These are phyloP conservation scores for Drosophila histrio DNA, from an alignment of 2,888 invertebrate species.

Conservation along the genomic window DNA sequence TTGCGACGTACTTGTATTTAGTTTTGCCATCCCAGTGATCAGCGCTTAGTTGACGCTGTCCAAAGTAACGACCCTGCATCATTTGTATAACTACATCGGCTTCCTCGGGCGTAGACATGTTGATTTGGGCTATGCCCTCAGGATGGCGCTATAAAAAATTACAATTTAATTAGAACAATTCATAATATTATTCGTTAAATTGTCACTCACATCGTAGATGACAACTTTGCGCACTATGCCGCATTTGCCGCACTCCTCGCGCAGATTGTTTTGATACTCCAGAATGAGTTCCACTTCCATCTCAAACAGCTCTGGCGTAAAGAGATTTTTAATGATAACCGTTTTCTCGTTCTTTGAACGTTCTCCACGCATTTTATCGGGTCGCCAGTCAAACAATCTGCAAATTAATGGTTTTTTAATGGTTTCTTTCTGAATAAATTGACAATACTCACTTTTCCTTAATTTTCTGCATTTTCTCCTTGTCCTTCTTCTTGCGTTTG, in stretches of 20 bases:
- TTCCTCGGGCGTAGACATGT: slow-evolving; percentile 94
- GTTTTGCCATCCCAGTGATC: slow-evolving; percentile 98
- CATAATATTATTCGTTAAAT: background rate
- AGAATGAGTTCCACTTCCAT: slow-evolving; percentile 94
- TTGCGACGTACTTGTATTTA: slow-evolving; percentile 89
- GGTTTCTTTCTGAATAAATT: background rate
- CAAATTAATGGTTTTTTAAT: slow-evolving; percentile 6
- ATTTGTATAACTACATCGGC: slow-evolving; percentile 95
- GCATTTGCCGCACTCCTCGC: slow-evolving; percentile 94
- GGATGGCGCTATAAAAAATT: slow-evolving; percentile 89
- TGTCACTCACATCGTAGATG: slow-evolving; percentile 91
- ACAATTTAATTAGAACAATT: background rate
- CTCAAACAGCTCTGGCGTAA: slow-evolving; percentile 94
- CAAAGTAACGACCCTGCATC: slow-evolving; percentile 96
- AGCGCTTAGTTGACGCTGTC: slow-evolving; percentile 92
- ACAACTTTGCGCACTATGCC: slow-evolving; percentile 96
- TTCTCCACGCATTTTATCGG: slow-evolving; percentile 94
- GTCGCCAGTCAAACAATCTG: slow-evolving; percentile 97
- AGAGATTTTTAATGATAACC: slow-evolving; percentile 97
- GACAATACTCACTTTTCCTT: slow-evolving; percentile 90
- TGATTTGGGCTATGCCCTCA: slow-evolving; percentile 96
- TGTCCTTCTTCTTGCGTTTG: slow-evolving; percentile 94
- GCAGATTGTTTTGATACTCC: slow-evolving; percentile 95
- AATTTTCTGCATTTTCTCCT: slow-evolving; percentile 95
- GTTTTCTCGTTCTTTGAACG: slow-evolving; percentile 94